These are phyloP conservation scores for Strigamia maritima DNA, from an alignment of 2,888 invertebrate species.

Conservation along the genomic window DNA sequence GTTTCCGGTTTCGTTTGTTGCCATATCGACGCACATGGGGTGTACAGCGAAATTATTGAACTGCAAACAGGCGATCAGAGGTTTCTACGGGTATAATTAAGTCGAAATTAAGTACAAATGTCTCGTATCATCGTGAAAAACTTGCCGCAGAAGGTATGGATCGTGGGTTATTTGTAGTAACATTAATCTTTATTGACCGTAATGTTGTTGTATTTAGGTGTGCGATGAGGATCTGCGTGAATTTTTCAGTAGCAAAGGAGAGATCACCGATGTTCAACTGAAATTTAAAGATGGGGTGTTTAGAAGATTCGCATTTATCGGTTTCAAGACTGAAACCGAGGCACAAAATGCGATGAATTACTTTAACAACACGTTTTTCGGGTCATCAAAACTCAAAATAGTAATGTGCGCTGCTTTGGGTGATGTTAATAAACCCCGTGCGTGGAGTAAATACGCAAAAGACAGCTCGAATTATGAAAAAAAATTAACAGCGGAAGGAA, in stretches of 20 bases:
- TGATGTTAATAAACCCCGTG: conserved; percentile 67
- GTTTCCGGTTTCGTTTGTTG: not conserved
- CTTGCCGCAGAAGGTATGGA: conserved; percentile 73
- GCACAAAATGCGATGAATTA: conserved; percentile 72
- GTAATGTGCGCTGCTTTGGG: conserved; percentile 58
- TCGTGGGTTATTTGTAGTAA: not conserved
- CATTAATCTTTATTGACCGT: not conserved
- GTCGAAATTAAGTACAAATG: conserved; percentile 57
- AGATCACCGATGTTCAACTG: conserved; percentile 85
- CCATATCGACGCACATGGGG: not conserved
- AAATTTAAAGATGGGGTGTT: conserved; percentile 90
- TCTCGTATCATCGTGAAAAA: conserved; percentile 87
- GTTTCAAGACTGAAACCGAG: conserved; percentile 76
- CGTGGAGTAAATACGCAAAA: conserved; percentile 88
- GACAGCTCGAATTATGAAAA: conserved; percentile 68
- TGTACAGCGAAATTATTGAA: not conserved
- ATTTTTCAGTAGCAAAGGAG: conserved; percentile 74
- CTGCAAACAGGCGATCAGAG: not conserved
- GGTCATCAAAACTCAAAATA: conserved; percentile 72
- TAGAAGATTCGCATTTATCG: conserved; percentile 89
- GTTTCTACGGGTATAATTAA: not conserved
- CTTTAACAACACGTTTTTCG: conserved; percentile 80
- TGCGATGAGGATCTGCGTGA: conserved; percentile 71
- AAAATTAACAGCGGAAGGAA: conserved; percentile 24
- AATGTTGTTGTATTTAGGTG: conserved; percentile 58